These are phyloP conservation scores for Lonchura striata DNA, from an alignment of 2,113 vertebrate species.

Conservation along the genomic window DNA sequence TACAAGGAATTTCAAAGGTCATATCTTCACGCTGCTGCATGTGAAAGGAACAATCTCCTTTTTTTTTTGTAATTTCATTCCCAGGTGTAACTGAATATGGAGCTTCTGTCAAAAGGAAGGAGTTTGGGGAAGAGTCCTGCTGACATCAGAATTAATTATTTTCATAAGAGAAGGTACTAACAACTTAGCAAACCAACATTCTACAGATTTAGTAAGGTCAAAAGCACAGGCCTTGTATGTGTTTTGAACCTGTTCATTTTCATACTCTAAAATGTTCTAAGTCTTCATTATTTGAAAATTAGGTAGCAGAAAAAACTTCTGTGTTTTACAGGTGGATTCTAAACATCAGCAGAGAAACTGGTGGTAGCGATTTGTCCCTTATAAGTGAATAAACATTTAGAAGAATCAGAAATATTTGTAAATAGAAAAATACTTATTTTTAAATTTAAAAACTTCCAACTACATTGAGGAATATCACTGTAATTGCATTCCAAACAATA, in stretches of 20 bases:
- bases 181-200: background rate
- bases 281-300: background rate
- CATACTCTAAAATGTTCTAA: background rate
- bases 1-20: background rate
- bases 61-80: background rate
- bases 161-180: background rate
- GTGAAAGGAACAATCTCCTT: background rate
- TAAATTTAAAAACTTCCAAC: background rate
- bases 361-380: background rate
- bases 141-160: conserved; percentile 11
- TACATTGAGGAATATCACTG: background rate
- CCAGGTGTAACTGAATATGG: background rate
- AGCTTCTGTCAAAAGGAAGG: background rate
- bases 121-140: background rate
- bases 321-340: background rate
- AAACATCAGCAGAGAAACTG: background rate
- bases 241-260: background rate
- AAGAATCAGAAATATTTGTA: background rate
- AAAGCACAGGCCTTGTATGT: background rate
- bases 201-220: background rate
- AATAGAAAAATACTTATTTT: background rate
- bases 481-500: background rate
- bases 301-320: background rate
- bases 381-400: background rate
- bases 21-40: background rate